These are phyloP conservation scores for Triplophysa yarkandensis DNA, from an alignment of 2,797 vertebrate species.

Conservation along the genomic window DNA sequence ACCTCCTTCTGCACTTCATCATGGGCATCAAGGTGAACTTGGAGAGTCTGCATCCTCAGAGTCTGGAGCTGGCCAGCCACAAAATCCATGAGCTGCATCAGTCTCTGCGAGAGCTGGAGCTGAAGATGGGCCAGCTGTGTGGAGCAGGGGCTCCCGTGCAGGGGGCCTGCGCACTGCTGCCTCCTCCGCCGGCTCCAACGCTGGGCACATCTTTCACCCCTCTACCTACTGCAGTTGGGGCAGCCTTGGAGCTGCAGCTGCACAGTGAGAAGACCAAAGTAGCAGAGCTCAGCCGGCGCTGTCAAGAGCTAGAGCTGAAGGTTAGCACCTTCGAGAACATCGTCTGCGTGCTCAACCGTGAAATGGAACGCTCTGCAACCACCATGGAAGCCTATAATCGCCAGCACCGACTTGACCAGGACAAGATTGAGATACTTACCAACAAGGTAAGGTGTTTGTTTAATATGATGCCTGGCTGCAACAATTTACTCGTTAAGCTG, in stretches of 20 bases:
- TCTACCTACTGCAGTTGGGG: conserved; percentile 70
- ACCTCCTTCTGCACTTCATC: conserved; percentile 85
- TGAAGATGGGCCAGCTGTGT: conserved; percentile 76
- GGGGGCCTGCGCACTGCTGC: conserved; percentile 67
- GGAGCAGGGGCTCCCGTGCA: conserved; percentile 66
- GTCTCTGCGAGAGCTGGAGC: conserved; percentile 78
- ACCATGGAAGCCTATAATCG: conserved; percentile 87
- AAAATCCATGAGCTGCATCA: conserved; percentile 79
- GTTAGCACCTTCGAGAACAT: conserved; percentile 94
- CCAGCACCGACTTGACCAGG: conserved; percentile 90
- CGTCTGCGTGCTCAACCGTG: conserved; percentile 92
- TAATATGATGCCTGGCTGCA: neutral
- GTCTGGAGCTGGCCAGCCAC: conserved; percentile 77
- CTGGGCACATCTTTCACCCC: conserved; percentile 73
- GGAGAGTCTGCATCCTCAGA: conserved; percentile 82
- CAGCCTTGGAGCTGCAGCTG: conserved; percentile 75
- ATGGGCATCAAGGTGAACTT: conserved; percentile 85
- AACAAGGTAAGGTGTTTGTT: conserved; percentile 80
- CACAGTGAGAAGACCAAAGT: conserved; percentile 78
- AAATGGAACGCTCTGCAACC: conserved; percentile 86
- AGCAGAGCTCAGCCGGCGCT: conserved; percentile 78
- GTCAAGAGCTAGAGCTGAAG: conserved; percentile 87
- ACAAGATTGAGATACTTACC: conserved; percentile 90
- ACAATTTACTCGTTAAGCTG: neutral
- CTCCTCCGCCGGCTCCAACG: conserved; percentile 41